phyloP scores from a whole-genome alignment of 2,113 vertebrate genomes.

The Callipepla squamata region DNA sequence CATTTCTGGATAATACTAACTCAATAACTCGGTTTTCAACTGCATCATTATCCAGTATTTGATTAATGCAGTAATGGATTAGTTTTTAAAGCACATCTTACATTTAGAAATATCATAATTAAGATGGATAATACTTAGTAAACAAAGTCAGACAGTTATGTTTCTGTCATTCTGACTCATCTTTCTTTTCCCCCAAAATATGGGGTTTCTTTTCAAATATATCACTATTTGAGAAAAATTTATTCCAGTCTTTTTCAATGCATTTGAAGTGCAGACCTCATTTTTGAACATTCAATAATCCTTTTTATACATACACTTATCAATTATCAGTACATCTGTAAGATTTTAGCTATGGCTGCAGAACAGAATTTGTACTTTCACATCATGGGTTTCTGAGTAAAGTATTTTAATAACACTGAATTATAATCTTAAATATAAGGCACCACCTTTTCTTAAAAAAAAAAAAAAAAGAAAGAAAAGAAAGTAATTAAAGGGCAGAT shows the following conservation, averaged over 20 bases:
- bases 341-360: neutral
- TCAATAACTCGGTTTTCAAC: neutral
- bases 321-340: neutral
- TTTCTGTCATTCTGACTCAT: neutral
- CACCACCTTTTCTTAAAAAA: fast-evolving
- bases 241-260: neutral
- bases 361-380: neutral
- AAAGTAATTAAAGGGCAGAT: neutral
- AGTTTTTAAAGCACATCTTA: neutral
- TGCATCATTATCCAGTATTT: neutral
- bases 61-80: neutral
- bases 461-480: neutral
- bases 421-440: neutral
- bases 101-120: neutral
- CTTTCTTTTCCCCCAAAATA: neutral
- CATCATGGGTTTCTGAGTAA: neutral
- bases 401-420: neutral
- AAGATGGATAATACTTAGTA: neutral
- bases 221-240: neutral
- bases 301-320: neutral
- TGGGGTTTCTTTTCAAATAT: neutral
- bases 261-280: neutral
- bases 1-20: neutral
- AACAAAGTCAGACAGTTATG: neutral
- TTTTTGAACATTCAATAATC: neutral